Conservation (phyloP, 2,113 vertebrate species). For the Petroica traversi region DNA sequence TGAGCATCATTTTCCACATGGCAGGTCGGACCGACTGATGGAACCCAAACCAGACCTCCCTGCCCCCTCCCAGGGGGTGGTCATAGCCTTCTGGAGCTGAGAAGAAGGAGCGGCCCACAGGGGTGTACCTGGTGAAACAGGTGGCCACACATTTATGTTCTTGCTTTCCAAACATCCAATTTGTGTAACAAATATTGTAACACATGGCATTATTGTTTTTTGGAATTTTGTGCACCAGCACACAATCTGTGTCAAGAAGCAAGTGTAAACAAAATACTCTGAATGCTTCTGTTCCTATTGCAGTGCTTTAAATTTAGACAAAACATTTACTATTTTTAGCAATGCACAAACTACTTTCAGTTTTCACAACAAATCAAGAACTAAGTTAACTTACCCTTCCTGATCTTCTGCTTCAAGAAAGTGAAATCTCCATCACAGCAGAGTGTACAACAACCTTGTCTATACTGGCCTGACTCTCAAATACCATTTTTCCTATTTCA, state of each 20-base stretch:
- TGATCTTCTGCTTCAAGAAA: not conserved
- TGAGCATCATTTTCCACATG: slow-evolving; percentile 99
- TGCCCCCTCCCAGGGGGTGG: slow-evolving; percentile 94
- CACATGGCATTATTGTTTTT: not conserved
- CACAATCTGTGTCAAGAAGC: not conserved
- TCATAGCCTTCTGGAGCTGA: slow-evolving; percentile 98
- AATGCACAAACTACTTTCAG: not conserved
- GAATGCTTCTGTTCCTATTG: not conserved
- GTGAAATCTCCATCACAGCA: not conserved
- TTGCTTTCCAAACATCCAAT: not conserved
- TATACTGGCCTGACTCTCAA: not conserved
- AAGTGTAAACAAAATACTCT: not conserved
- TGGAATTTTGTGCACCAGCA: not conserved
- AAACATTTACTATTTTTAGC: not conserved
- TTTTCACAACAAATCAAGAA: not conserved
- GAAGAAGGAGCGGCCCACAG: slow-evolving; percentile 98
- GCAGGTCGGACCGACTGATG: slow-evolving; percentile 97
- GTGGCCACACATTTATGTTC: not conserved
- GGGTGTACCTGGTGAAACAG: slow-evolving; percentile 86
- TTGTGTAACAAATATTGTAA: not conserved
- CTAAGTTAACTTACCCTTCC: not conserved
- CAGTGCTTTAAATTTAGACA: not conserved
- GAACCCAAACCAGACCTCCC: slow-evolving; percentile 99
- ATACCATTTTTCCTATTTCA: not conserved
- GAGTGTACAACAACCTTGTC: not conserved